These are phyloP conservation scores for Pygocentrus nattereri DNA, from an alignment of 2,797 vertebrate species.

Conservation along the genomic window DNA sequence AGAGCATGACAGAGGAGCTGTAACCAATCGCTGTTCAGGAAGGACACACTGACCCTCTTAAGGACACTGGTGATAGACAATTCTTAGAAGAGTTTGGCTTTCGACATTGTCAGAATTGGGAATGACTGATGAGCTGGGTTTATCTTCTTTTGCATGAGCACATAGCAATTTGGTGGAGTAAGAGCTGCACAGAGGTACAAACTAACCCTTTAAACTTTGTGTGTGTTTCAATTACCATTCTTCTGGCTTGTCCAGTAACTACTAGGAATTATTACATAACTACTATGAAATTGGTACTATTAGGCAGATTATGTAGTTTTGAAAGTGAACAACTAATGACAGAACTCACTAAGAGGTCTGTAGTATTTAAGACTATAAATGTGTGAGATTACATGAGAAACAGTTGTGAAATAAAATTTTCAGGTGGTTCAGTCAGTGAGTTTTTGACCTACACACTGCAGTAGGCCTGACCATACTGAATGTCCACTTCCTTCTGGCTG, in stretches of 20 bases:
- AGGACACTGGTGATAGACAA: conserved; percentile 31
- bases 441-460: background rate
- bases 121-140: background rate
- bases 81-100: conserved; percentile 12
- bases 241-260: background rate
- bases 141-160: conserved; percentile 1
- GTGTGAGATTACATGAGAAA: background rate
- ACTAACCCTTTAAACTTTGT: background rate
- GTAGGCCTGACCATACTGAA: background rate
- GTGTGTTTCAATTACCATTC: background rate
- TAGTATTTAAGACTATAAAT: background rate
- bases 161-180: background rate
- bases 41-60: conserved; percentile 34
- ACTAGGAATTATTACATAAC: background rate
- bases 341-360: background rate
- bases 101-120: background rate
- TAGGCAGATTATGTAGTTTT: background rate
- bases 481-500: background rate
- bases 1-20: conserved; percentile 34
- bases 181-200: background rate
- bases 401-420: conserved; percentile 1
- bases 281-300: background rate
- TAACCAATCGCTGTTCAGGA: conserved; percentile 40
- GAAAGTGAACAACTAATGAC: background rate
- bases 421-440: background rate